Percentiles rank a stretch among this genome's conserved stretches.
Evolutionary conservation across 2,888 invertebrate species (phyloP).

Genomic region (Lochmaea capreae): DNA sequence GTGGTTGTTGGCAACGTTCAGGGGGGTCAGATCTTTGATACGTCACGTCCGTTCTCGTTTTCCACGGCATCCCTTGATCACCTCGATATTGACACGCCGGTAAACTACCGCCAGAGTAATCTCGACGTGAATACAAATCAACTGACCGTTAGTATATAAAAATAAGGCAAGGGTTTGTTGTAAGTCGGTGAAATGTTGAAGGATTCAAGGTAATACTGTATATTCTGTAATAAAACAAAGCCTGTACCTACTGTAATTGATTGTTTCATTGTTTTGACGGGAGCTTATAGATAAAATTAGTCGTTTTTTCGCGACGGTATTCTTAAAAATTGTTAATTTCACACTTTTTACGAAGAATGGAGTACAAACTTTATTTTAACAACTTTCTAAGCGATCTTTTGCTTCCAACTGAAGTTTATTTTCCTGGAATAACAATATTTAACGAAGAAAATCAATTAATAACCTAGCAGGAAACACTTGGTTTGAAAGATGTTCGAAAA

Average conservation of each 20-base stretch:
- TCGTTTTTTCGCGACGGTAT: too few species aligned
- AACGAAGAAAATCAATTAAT: neutral
- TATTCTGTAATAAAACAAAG: neutral
- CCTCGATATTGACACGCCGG: constrained; percentile 54
- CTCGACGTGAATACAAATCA: constrained; percentile 33
- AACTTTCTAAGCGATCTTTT: neutral
- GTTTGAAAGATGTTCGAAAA: constrained; percentile 2
- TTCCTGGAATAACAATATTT: neutral
- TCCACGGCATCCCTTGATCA: constrained; percentile 53
- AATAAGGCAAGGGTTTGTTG: constrained; percentile 8
- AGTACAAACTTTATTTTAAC: too few species aligned
- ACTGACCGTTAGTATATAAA: constrained; percentile 19
- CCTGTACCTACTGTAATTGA: too few species aligned
- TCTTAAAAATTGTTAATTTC: too few species aligned
- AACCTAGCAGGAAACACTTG: neutral
- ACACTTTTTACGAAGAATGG: too few species aligned
- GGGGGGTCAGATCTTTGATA: constrained; percentile 63
- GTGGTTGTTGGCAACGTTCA: constrained; percentile 50
- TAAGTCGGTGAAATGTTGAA: neutral
- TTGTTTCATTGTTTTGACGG: too few species aligned
- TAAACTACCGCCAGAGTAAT: constrained; percentile 42
- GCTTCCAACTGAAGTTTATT: neutral
- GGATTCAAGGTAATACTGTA: neutral
- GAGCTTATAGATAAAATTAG: too few species aligned
- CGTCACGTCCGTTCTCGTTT: constrained; percentile 60